These are phyloP conservation scores for Pachypsylla venusta DNA, from an alignment of 1,140 invertebrate genomes.

Conservation along the genomic window DNA sequence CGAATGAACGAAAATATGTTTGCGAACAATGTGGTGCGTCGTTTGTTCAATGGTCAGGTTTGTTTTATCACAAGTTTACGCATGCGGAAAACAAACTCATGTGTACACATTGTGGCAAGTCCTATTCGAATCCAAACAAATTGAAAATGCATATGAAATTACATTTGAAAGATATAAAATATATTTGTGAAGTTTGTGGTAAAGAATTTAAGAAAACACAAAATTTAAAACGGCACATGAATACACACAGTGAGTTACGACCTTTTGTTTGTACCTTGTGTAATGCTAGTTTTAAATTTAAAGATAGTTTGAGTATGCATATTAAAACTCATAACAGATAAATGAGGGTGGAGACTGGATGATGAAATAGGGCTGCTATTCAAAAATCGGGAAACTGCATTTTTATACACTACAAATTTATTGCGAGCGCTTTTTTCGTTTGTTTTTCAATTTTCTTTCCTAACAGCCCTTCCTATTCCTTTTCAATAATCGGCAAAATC, in stretches of 20 bases:
- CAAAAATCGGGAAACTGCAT: too few relatives aligned
- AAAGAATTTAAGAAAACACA: constrained; percentile 32
- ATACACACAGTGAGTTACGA: not conserved
- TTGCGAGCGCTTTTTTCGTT: too few relatives aligned
- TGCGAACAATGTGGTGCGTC: constrained; percentile 37
- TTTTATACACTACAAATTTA: too few relatives aligned
- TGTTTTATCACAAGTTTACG: not conserved
- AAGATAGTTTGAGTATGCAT: constrained; percentile 11
- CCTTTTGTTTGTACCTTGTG: constrained; percentile 10
- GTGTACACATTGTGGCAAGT: not conserved
- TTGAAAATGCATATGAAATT: not conserved
- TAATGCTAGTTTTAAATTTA: constrained; percentile 9
- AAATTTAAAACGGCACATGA: constrained; percentile 3
- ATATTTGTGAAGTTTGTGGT: constrained; percentile 56
- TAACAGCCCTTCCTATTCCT: too few relatives aligned
- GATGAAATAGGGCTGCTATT: too few relatives aligned
- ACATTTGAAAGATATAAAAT: constrained; percentile 20
- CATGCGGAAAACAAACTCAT: not conserved
- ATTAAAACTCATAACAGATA: constrained; percentile 8
- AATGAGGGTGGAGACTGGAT: too few relatives aligned
- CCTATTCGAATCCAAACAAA: not conserved
- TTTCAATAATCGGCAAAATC: too few relatives aligned
- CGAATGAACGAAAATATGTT: constrained; percentile 36
- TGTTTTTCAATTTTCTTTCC: too few relatives aligned
- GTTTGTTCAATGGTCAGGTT: constrained; percentile 31